Percentiles rank a stretch among this genome's conserved stretches.
Evolutionary conservation across 2,888 invertebrate species (phyloP).

Genomic region (Gandaritis pyraliata): DNA sequence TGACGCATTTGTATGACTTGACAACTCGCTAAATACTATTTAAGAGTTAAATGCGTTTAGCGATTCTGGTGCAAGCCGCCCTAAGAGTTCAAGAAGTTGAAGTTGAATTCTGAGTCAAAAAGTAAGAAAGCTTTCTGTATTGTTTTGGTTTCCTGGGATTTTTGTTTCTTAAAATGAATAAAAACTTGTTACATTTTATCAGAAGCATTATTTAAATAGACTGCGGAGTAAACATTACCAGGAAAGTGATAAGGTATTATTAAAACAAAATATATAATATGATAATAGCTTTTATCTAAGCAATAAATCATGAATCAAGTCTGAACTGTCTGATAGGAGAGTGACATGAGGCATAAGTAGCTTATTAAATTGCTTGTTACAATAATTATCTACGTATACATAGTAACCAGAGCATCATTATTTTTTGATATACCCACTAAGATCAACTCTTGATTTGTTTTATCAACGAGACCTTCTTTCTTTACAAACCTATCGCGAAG

Average conservation of each 20-base stretch:
- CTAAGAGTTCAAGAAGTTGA: constrained; percentile 1
- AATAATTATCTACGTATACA: no score
- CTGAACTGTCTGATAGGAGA: constrained; percentile 14
- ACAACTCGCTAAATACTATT: no score
- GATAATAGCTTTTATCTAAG: constrained; percentile 31
- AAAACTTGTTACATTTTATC: neutral
- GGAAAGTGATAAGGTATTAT: constrained; percentile 48
- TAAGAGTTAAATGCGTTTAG: no score
- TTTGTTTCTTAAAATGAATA: neutral
- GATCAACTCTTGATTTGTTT: no score
- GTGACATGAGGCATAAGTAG: constrained; percentile 2
- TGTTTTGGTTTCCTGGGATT: neutral
- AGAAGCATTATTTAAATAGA: neutral
- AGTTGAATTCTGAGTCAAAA: neutral
- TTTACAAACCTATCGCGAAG: no score
- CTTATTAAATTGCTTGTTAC: neutral
- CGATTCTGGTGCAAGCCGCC: no score
- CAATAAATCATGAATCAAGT: constrained; percentile 28
- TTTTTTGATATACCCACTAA: no score
- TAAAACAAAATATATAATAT: constrained; percentile 37
- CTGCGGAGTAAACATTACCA: constrained; percentile 18
- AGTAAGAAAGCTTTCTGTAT: no score
- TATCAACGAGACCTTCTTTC: no score
- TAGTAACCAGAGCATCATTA: no score
- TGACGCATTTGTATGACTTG: no score